Evolutionary conservation across 2,113 vertebrate species (phyloP).

Genomic region (Onychorhynchus coronatus): DNA sequence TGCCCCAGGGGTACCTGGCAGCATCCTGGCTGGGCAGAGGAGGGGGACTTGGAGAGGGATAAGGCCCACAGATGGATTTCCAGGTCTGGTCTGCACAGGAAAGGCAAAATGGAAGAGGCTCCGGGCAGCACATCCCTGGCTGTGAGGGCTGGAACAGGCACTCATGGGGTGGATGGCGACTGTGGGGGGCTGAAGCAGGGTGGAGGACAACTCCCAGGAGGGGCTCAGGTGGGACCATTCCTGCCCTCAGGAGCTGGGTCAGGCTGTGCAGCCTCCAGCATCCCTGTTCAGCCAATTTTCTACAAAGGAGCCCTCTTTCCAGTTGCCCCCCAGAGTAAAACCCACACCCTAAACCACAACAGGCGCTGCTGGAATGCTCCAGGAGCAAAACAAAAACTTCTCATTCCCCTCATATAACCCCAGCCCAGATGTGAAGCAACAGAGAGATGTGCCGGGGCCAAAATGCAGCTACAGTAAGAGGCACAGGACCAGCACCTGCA

Average conservation of each 20-base stretch:
- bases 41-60: neutral
- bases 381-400: neutral
- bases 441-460: neutral
- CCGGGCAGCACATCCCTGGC: rapidly evolving
- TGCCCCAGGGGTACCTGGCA: neutral
- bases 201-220: neutral
- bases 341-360: conserved; percentile 23
- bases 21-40: neutral
- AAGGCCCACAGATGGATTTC: rapidly evolving
- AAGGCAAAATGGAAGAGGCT: rapidly evolving
- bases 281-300: rapidly evolving
- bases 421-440: neutral
- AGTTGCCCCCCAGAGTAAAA: neutral
- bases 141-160: neutral
- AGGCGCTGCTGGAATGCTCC: conserved; percentile 1
- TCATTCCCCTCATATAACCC: neutral
- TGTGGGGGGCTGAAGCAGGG: rapidly evolving
- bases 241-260: neutral
- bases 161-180: rapidly evolving
- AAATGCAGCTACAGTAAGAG: neutral
- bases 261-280: neutral
- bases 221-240: neutral
- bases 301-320: neutral
- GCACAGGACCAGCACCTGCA: neutral
- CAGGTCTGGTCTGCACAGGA: neutral